phyloP scores from a whole-genome alignment of 2,797 vertebrate genomes.

The Gymnodraco acuticeps region DNA sequence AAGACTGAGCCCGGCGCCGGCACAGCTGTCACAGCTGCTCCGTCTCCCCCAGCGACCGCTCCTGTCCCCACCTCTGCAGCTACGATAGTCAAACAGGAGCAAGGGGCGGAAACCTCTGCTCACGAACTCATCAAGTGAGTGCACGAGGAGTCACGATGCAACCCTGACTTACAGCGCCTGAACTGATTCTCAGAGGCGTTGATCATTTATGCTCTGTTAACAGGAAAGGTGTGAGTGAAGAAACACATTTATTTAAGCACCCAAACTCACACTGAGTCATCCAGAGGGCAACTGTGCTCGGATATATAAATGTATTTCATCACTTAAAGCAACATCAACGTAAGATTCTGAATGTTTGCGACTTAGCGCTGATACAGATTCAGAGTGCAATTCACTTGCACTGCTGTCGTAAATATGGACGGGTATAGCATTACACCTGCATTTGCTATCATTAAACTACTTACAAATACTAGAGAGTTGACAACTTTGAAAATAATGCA shows the following conservation, averaged over 20 bases:
- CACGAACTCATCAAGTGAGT: slow-evolving; percentile 93
- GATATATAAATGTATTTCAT: background rate
- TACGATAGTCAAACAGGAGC: slow-evolving; percentile 91
- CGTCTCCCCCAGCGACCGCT: slow-evolving; percentile 76
- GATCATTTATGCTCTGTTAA: background rate
- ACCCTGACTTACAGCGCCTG: background rate
- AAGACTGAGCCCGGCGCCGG: slow-evolving; percentile 93
- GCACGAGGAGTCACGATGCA: background rate
- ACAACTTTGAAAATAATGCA: no score
- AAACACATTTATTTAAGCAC: background rate
- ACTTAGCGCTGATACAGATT: no score
- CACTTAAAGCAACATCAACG: no score
- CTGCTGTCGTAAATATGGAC: no score
- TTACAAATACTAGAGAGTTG: no score
- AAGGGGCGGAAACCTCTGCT: slow-evolving; percentile 85
- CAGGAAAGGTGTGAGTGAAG: background rate
- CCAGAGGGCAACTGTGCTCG: background rate
- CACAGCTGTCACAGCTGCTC: slow-evolving; percentile 74
- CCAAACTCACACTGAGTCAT: background rate
- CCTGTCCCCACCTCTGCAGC: slow-evolving; percentile 75
- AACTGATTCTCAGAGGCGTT: background rate
- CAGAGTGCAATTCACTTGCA: no score
- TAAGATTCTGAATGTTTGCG: no score
- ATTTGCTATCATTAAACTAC: no score
- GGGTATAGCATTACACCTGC: no score